These are phyloP conservation scores for Camptogramma bilineatum DNA, from an alignment of 2,888 invertebrate species.

Conservation along the genomic window DNA sequence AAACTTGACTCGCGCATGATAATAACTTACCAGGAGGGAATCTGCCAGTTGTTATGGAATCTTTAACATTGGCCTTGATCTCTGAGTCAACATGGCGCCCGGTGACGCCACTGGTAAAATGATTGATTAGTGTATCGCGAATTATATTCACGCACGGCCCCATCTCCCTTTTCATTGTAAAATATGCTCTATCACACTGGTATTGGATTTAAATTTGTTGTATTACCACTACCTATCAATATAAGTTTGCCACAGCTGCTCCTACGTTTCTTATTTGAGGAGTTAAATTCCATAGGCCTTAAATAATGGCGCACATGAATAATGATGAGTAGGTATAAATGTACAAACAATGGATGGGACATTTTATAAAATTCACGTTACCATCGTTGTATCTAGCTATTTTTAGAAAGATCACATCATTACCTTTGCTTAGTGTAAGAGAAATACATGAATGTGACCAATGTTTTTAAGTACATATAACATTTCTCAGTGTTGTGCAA, in stretches of 20 bases:
- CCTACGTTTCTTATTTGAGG: no score
- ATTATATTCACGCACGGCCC: slow-evolving; percentile 8
- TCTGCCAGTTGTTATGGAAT: slow-evolving; percentile 40
- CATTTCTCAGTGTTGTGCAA: not conserved
- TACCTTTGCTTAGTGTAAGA: not conserved
- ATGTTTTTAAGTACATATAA: no score
- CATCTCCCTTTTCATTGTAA: not conserved
- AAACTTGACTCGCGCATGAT: not conserved
- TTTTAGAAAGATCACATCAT: no score
- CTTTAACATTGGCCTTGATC: slow-evolving; percentile 65
- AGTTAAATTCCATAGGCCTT: no score
- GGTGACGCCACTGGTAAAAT: slow-evolving; percentile 37
- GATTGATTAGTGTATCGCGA: slow-evolving; percentile 42
- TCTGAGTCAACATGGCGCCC: slow-evolving; percentile 52
- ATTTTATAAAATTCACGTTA: no score
- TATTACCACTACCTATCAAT: no score
- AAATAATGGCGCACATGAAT: no score
- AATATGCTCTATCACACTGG: not conserved
- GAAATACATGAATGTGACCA: not conserved
- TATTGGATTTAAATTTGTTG: not conserved
- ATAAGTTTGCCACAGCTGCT: no score
- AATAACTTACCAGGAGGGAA: not conserved
- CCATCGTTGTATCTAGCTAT: no score
- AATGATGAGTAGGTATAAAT: no score
- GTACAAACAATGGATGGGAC: no score